phyloP scores from a whole-genome alignment of 2,888 invertebrate genomes.

The Drosophila demipolita region DNA sequence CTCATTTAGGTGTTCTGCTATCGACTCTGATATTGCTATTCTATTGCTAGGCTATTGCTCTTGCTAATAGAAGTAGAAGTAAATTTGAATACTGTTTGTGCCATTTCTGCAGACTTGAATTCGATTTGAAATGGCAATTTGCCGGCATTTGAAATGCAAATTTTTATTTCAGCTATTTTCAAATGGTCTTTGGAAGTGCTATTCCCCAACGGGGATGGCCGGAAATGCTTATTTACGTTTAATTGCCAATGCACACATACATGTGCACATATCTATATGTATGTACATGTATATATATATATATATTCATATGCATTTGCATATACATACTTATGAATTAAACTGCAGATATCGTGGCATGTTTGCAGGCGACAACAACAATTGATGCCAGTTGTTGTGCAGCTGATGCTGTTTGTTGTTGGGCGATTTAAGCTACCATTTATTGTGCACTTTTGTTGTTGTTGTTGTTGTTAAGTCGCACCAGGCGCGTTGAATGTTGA shows the following conservation, averaged over 20 bases:
- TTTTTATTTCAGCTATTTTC: constrained; percentile 8
- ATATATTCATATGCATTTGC: constrained; percentile 2
- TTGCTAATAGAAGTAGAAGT: not conserved
- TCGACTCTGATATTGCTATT: not conserved
- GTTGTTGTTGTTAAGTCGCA: constrained; percentile 64
- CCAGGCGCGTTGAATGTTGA: constrained; percentile 48
- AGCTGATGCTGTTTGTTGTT: constrained; percentile 35
- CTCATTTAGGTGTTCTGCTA: not conserved
- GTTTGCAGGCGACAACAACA: constrained; percentile 29
- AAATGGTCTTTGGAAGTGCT: constrained; percentile 5
- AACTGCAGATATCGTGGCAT: constrained; percentile 11
- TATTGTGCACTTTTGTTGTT: constrained; percentile 77
- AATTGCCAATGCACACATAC: constrained; percentile 78
- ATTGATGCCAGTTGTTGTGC: constrained; percentile 47
- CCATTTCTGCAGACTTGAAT: not conserved
- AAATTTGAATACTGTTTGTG: not conserved
- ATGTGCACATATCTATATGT: constrained; percentile 6
- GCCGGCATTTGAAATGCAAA: constrained; percentile 30
- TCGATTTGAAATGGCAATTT: constrained; percentile 29
- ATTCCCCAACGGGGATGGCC: constrained; percentile 13
- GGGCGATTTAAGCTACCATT: constrained; percentile 76
- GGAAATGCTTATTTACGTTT: constrained; percentile 78
- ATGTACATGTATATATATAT: constrained; percentile 8
- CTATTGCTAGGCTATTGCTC: not conserved
- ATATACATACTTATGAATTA: constrained; percentile 29